Conservation (phyloP, 2,113 vertebrate genomes). For the Desmodus rotundus region DNA sequence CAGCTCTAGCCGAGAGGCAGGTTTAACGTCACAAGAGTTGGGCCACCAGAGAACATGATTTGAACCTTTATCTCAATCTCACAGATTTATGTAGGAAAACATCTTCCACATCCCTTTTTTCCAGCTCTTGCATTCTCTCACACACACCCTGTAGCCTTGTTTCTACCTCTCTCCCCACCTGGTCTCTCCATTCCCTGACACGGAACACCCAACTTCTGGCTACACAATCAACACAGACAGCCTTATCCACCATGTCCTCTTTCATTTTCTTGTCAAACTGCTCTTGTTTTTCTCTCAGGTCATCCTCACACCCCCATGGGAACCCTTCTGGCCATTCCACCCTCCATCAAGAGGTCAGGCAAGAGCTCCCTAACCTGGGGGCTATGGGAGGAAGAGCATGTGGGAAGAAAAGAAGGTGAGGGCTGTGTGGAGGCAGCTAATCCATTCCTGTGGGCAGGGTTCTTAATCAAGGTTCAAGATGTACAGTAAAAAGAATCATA, state of each 20-base stretch:
- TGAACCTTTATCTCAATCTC: not conserved
- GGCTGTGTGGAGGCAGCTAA: not conserved
- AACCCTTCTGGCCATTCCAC: not conserved
- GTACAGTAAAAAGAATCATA: not conserved
- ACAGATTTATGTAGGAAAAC: not conserved
- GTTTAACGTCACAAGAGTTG: not conserved
- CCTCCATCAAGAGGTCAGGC: not conserved
- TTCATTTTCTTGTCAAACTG: not conserved
- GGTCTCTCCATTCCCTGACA: not conserved
- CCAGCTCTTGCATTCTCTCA: not conserved
- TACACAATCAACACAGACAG: rapidly evolving
- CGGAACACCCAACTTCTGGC: not conserved
- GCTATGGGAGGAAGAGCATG: rapidly evolving
- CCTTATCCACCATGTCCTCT: too few relatives aligned
- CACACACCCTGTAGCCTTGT: too few relatives aligned
- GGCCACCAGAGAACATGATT: not conserved
- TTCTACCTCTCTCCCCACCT: not conserved
- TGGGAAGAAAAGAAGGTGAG: not conserved
- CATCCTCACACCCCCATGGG: not conserved
- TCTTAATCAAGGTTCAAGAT: not conserved
- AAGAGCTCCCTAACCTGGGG: not conserved
- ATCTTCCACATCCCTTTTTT: not conserved
- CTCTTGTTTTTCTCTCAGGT: not conserved
- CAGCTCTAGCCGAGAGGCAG: not conserved
- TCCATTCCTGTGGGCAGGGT: too few relatives aligned